A percentile compares a stretch with the other conserved stretches of the same genome.
phyloP scores from a whole-genome alignment of 2,797 vertebrate genomes.

The Percopsis omiscomaycus region DNA sequence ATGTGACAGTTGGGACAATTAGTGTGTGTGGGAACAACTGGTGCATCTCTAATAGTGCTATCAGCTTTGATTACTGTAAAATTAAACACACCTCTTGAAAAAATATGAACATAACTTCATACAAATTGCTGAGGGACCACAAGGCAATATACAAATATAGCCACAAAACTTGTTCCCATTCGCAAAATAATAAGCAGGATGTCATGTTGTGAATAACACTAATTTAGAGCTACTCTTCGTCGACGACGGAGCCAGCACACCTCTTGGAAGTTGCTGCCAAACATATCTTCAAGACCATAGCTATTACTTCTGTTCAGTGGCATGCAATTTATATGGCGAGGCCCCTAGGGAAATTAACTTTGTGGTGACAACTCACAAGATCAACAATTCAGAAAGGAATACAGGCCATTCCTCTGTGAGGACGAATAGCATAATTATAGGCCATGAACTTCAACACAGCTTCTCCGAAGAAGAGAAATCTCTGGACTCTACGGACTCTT shows the following conservation, averaged over 20 bases:
- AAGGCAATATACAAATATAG: conserved; percentile 54
- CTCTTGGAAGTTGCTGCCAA: conserved; percentile 62
- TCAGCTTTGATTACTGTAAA: conserved; percentile 43
- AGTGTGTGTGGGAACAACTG: conserved; percentile 5
- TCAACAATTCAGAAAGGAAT: conserved; percentile 76
- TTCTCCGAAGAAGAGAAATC: conserved; percentile 5
- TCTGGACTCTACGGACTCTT: conserved; percentile 36
- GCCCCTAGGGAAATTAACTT: conserved; percentile 79
- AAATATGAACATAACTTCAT: conserved; percentile 53
- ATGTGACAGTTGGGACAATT: conserved; percentile 32
- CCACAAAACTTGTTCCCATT: conserved; percentile 54
- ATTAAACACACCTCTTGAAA: conserved; percentile 46
- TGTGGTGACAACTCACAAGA: conserved; percentile 78
- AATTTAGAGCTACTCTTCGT: conserved; percentile 20
- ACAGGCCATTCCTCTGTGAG: conserved; percentile 57
- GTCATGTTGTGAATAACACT: conserved; percentile 4
- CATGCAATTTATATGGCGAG: conserved; percentile 71
- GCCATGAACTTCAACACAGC: conserved; percentile 43
- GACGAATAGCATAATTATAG: conserved; percentile 69
- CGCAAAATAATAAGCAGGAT: conserved; percentile 55
- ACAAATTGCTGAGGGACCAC: conserved; percentile 60
- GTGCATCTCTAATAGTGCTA: conserved; percentile 25
- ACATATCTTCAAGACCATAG: conserved; percentile 62
- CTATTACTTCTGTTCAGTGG: conserved; percentile 69
- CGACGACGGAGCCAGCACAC: conserved; percentile 12